phyloP scores from a whole-genome alignment of 53 echinoderm and acorn worm species.

The Apostichopus leukothele region DNA sequence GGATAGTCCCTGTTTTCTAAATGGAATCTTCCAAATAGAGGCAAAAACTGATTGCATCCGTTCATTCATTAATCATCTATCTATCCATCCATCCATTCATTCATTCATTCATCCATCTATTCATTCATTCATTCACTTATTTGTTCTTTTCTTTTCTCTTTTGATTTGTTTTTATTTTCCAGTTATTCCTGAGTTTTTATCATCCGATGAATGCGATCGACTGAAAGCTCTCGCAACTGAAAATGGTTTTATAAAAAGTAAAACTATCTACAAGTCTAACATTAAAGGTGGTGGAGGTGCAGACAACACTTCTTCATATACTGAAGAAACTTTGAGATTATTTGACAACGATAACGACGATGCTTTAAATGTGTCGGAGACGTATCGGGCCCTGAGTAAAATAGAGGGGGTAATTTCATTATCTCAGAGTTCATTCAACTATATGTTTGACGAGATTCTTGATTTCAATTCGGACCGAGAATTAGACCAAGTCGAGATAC shows the following conservation, averaged over 20 bases:
- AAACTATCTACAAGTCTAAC: background rate
- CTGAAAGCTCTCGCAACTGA: background rate
- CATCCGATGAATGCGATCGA: conserved; percentile 4
- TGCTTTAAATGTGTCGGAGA: background rate
- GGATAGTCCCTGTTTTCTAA: background rate
- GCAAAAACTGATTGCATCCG: too few species aligned
- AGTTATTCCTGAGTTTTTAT: conserved; percentile 15
- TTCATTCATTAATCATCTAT: too few species aligned
- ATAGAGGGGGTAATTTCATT: conserved; percentile 14
- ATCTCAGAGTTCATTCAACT: background rate
- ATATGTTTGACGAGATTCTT: conserved; percentile 8
- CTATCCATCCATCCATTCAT: too few species aligned
- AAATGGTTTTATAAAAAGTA: background rate
- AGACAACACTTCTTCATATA: background rate
- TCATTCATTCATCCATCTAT: too few species aligned
- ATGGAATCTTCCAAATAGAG: background rate
- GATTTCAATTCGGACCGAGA: conserved; percentile 7
- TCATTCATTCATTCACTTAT: too few species aligned
- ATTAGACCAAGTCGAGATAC: background rate
- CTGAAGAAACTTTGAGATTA: background rate
- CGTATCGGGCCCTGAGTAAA: background rate
- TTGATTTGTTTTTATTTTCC: background rate
- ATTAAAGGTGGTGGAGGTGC: background rate
- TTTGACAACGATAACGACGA: background rate
- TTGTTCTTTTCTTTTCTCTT: background rate